Conservation (phyloP, 2,888 invertebrate species). For the Cephalotes varians region DNA sequence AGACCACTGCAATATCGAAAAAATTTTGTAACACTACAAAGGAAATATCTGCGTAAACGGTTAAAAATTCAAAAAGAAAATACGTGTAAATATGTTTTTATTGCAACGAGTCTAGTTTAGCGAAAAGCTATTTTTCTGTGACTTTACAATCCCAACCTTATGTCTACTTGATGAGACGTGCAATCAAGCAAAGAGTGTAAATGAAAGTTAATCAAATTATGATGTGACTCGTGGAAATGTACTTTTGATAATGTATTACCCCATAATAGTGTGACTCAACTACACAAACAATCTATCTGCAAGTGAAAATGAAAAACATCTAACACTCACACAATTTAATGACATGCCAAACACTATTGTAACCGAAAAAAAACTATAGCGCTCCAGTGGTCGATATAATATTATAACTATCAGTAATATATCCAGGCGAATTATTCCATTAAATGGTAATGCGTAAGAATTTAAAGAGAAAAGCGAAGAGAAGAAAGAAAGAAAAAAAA, state of each 20-base stretch:
- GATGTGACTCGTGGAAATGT: constrained; percentile 27
- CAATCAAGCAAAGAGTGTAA: not conserved
- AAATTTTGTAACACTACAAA: not conserved
- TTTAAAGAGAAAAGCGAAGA: not conserved
- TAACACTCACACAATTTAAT: constrained; percentile 36
- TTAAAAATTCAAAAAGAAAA: not conserved
- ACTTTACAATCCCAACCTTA: not conserved
- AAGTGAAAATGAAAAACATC: constrained; percentile 20
- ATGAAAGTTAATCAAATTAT: constrained; percentile 28
- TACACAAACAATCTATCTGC: not conserved
- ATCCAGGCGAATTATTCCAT: not conserved
- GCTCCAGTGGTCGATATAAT: constrained; percentile 52
- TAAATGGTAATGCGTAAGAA: not conserved
- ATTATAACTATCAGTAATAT: not conserved
- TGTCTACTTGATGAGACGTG: not conserved
- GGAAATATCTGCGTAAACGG: not conserved
- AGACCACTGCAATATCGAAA: constrained; percentile 87
- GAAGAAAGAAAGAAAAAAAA: not conserved
- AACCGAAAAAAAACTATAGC: constrained; percentile 63
- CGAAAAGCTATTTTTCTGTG: constrained; percentile 2
- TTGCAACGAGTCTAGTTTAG: constrained; percentile 9
- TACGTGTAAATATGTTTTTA: not conserved
- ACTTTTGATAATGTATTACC: not conserved
- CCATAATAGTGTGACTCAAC: not conserved
- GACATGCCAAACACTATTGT: constrained; percentile 34